Percentiles rank a stretch among this genome's conserved stretches.
Evolutionary conservation across 2,797 vertebrate genomes (phyloP).

Genomic region (Chiroxiphia lanceolata): DNA sequence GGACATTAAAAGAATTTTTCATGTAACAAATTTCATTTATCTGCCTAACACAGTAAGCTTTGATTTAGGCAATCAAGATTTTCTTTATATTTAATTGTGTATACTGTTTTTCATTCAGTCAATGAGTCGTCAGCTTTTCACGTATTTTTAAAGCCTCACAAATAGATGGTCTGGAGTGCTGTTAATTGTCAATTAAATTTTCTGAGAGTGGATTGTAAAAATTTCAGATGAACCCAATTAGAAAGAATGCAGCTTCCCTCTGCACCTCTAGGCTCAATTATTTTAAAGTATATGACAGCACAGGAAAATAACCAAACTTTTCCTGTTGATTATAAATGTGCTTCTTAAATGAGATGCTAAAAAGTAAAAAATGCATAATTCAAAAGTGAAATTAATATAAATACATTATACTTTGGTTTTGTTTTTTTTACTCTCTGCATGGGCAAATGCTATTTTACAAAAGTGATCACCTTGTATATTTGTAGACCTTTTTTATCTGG

Average conservation of each 20-base stretch:
- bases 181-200: constrained; percentile 79
- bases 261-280: constrained; percentile 52
- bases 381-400: constrained; percentile 41
- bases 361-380: constrained; percentile 31
- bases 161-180: constrained; percentile 67
- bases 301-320: constrained; percentile 56
- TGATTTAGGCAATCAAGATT: constrained; percentile 74
- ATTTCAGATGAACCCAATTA: constrained; percentile 71
- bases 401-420: not conserved
- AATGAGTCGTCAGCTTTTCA: constrained; percentile 68
- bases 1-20: constrained; percentile 61
- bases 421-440: not conserved
- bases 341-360: constrained; percentile 38
- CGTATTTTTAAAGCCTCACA: constrained; percentile 69
- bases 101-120: constrained; percentile 55
- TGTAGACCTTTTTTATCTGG: not conserved
- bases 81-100: constrained; percentile 71
- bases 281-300: constrained; percentile 53
- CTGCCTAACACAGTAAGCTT: constrained; percentile 60
- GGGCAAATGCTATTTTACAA: not conserved
- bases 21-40: constrained; percentile 64
- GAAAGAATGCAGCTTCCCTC: constrained; percentile 44
- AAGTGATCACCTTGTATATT: not conserved
- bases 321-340: constrained; percentile 53
- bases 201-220: constrained; percentile 66